Evolutionary conservation across 2,797 vertebrate genomes (phyloP).

Genomic region (Chiroxiphia lanceolata): DNA sequence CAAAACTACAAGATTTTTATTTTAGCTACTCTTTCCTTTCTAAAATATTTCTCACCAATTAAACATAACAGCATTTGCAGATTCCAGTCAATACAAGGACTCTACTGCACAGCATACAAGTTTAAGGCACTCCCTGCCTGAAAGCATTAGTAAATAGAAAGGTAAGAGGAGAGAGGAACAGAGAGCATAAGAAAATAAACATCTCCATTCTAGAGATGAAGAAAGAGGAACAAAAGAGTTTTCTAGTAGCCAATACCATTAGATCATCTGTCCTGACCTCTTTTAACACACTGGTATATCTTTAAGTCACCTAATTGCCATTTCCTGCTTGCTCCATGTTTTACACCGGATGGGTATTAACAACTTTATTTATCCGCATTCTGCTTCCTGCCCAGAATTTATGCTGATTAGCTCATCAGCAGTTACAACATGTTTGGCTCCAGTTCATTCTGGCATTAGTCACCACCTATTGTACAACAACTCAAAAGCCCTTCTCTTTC

Average conservation of each 20-base stretch:
- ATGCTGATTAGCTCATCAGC: conserved; percentile 25
- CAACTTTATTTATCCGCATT: neutral
- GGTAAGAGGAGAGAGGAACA: neutral
- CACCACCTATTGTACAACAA: neutral
- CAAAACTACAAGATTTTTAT: neutral
- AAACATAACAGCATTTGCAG: neutral
- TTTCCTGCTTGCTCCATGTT: neutral
- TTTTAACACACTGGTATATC: neutral
- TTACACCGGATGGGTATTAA: neutral
- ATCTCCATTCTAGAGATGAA: neutral
- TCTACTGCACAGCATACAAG: fast-evolving
- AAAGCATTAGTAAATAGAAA: neutral
- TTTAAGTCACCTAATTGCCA: neutral
- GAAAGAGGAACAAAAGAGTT: neutral
- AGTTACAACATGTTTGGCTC: neutral
- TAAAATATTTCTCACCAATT: neutral
- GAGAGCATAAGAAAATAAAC: neutral
- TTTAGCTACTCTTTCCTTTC: neutral
- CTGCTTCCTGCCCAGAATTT: neutral
- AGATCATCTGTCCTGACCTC: neutral
- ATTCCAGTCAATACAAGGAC: neutral
- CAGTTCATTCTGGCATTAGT: neutral
- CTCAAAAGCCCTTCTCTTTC: neutral
- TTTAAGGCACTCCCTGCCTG: neutral
- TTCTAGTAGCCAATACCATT: neutral